Evolutionary conservation across 2,888 invertebrate genomes (phyloP), one percentile per base, ranked within the genome.

Genomic region (Mythimna albipuncta): DNA sequence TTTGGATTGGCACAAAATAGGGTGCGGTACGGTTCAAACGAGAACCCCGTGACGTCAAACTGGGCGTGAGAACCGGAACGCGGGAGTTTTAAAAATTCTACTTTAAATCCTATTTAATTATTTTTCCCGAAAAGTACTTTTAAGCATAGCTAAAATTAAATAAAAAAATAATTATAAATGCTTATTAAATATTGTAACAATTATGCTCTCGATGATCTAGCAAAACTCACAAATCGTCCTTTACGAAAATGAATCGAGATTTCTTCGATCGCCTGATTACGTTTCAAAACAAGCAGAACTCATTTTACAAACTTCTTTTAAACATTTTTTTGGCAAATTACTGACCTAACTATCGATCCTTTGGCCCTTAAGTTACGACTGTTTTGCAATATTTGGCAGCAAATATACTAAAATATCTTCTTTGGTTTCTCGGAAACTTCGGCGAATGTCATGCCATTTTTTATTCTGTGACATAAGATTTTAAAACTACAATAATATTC

Each of bases 21-120:
- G 96, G 96, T 96, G 96, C 96, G 96, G 96, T 96, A 94, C 91
- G 91, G 88, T 85, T 88, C 77, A 77, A 85, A 87, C 91, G 96
- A 92, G 95, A 95, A 94, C 96, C 96, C 96, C 96, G 94, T 96
- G 96, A 96, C 96, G 96, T 96, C 96, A 96, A 96, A 95, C 96
- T 95, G 96, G 96, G 96, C 96, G 96, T 96, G 96, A 96, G 88
- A 89, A 88, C 69, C 73, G 77, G 87, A 91, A 69, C 74, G 94
- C 96, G 96, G 92, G 83, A 62, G 57, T 79, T 91, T 93, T 87
- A 71, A 91, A 58, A 90, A 81, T 71, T 10, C 7, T 0, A 0
- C 7, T 19, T 11, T 4, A 13, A 58, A 38, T 19, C 1, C 32
- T 13, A 9, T 55, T 19, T 21, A n/a, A 16, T 21, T 21, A 54